Percentiles rank a stretch among this genome's conserved stretches.
Conservation (phyloP, 2,888 invertebrate species). For the Erebia aethiops region DNA sequence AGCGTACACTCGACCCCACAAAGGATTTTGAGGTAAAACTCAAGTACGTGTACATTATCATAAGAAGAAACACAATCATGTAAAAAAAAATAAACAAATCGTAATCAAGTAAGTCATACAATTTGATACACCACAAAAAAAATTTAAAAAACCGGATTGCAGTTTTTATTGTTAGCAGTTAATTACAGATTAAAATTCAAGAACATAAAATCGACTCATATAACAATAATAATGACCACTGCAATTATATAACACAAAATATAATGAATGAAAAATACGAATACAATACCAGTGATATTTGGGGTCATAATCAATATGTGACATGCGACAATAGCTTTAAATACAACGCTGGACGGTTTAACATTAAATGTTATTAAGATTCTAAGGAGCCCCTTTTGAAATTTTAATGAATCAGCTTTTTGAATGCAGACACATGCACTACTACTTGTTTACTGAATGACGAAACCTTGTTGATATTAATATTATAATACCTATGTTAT, state of each 20-base stretch:
- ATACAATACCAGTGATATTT: slow-evolving; percentile 1
- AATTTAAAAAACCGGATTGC: neutral
- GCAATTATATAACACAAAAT: slow-evolving; percentile 7
- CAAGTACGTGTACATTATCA: too few relatives aligned
- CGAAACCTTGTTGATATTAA: slow-evolving; percentile 15
- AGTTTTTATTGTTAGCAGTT: neutral
- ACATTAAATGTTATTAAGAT: neutral
- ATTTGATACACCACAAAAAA: neutral
- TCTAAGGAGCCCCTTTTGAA: slow-evolving; percentile 3
- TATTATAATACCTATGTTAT: neutral
- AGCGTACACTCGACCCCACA: too few relatives aligned
- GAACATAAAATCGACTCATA: slow-evolving; percentile 8
- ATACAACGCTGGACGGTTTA: neutral
- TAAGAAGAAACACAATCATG: too few relatives aligned
- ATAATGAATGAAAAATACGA: slow-evolving; percentile 15
- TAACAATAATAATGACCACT: neutral
- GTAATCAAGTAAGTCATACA: neutral
- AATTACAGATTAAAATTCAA: neutral
- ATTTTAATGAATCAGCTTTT: slow-evolving; percentile 23
- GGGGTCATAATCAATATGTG: neutral
- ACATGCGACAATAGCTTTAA: slow-evolving; percentile 5
- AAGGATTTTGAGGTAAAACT: too few relatives aligned
- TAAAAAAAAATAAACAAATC: too few relatives aligned
- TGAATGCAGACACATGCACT: slow-evolving; percentile 4
- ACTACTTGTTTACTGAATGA: slow-evolving; percentile 24